These are phyloP conservation scores for Epinephelus lanceolatus DNA, from an alignment of 2,113 vertebrate genomes.

Conservation along the genomic window DNA sequence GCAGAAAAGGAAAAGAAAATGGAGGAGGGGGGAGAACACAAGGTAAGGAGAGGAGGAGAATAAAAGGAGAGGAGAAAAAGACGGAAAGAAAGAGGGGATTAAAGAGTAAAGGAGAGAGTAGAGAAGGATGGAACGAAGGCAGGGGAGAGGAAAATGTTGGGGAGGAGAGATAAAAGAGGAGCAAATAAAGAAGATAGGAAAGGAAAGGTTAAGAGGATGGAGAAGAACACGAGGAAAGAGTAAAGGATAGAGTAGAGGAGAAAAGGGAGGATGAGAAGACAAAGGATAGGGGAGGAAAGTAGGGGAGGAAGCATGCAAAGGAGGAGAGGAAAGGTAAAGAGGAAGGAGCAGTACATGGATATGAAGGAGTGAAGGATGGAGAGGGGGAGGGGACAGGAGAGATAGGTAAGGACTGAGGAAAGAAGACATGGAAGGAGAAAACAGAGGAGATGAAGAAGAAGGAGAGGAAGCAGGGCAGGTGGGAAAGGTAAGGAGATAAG, in stretches of 20 bases:
- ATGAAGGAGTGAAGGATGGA: not conserved
- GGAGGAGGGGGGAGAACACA: not conserved
- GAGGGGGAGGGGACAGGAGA: not conserved
- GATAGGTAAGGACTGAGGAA: not conserved
- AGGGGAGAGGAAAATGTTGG: not conserved
- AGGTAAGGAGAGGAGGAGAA: not conserved
- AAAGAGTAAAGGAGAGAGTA: not conserved
- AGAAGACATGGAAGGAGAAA: not conserved
- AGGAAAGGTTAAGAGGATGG: not conserved
- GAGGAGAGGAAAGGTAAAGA: not conserved
- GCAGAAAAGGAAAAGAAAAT: not conserved
- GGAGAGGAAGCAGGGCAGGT: slow-evolving; percentile 23
- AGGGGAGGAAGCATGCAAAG: not conserved
- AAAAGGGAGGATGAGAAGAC: not conserved
- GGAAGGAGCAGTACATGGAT: too few relatives aligned
- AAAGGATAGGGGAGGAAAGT: not conserved
- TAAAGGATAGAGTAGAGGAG: not conserved
- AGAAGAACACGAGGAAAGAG: not conserved
- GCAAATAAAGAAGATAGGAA: too few relatives aligned
- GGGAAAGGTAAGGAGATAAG: slow-evolving; percentile 1
- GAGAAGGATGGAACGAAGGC: not conserved
- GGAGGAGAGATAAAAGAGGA: not conserved
- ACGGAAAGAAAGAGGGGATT: not conserved
- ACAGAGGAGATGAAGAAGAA: not conserved
- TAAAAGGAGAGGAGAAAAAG: not conserved